phyloP scores from a whole-genome alignment of 2,797 vertebrate species.

The Brotogeris chrysoptera region DNA sequence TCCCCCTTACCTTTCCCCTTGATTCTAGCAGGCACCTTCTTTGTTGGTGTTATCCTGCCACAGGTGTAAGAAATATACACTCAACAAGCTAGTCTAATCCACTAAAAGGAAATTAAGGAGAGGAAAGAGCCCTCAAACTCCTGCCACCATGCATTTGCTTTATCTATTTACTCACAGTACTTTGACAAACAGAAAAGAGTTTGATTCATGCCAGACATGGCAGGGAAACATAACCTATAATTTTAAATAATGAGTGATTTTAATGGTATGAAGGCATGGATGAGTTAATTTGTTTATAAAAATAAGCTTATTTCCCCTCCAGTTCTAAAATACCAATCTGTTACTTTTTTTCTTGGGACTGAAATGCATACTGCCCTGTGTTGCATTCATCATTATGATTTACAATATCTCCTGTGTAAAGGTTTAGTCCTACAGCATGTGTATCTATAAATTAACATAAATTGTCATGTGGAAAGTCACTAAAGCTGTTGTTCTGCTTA shows the following conservation, averaged over 20 bases:
- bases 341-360: not conserved
- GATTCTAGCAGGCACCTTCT: not conserved
- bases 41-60: not conserved
- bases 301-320: not conserved
- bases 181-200: not conserved
- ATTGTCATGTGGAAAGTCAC: slow-evolving; percentile 21
- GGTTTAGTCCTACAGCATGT: not conserved
- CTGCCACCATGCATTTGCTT: not conserved
- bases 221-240: not conserved
- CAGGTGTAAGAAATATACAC: not conserved
- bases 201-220: not conserved
- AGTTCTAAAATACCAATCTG: not conserved
- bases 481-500: slow-evolving; percentile 46
- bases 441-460: slow-evolving; percentile 47
- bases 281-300: not conserved
- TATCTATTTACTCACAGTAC: not conserved
- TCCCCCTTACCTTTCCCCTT: not conserved
- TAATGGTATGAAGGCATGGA: not conserved
- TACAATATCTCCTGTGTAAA: slow-evolving; percentile 16
- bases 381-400: not conserved
- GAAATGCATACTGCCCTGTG: not conserved
- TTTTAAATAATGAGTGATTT: not conserved
- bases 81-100: not conserved
- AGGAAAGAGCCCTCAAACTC: not conserved
- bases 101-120: not conserved